These are phyloP conservation scores for Melieria omissa DNA, from an alignment of 2,888 invertebrate genomes.

Conservation along the genomic window DNA sequence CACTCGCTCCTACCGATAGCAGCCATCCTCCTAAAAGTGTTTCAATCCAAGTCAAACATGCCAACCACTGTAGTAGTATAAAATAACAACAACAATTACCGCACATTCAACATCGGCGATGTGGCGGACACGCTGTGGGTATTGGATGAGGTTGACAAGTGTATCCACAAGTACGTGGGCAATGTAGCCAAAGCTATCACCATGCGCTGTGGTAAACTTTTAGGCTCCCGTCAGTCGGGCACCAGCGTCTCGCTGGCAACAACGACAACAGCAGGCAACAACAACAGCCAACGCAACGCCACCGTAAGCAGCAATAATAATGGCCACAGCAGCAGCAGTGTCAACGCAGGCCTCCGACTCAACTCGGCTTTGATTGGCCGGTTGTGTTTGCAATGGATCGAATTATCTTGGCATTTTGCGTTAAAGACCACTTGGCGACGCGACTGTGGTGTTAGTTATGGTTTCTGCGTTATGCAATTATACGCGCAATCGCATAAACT, in stretches of 20 bases:
- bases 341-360: constrained; percentile 18
- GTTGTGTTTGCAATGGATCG: neutral
- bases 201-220: constrained; percentile 42
- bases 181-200: constrained; percentile 17
- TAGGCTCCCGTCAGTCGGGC: constrained; percentile 72
- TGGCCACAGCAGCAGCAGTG: neutral
- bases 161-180: constrained; percentile 7
- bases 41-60: neutral
- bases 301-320: neutral
- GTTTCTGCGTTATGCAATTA: too few relatives aligned
- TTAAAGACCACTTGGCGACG: neutral
- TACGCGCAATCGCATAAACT: too few relatives aligned
- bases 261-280: constrained; percentile 18
- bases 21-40: neutral
- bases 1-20: neutral
- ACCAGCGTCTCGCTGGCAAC: constrained; percentile 55
- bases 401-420: neutral
- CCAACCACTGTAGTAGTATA: neutral
- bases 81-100: constrained; percentile 1
- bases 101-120: neutral
- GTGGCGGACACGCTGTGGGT: neutral
- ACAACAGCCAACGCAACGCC: constrained; percentile 20
- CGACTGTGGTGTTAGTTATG: neutral
- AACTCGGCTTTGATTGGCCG: constrained; percentile 21
- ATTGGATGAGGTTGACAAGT: constrained; percentile 16